Conservation (phyloP, 2,113 vertebrate species). For the Melozone crissalis region DNA sequence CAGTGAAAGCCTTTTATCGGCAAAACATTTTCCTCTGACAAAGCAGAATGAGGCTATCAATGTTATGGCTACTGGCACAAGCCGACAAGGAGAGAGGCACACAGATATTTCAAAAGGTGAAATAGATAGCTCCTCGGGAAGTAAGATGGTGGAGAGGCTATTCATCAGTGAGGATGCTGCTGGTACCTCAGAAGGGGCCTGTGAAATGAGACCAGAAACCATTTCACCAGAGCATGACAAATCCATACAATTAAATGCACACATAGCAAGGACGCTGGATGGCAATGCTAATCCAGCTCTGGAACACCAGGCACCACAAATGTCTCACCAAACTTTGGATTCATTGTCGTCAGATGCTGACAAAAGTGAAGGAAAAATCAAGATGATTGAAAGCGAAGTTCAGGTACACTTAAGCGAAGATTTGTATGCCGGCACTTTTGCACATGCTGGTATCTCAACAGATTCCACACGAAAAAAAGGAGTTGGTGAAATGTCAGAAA, state of each 20-base stretch:
- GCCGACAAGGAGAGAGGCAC: not conserved
- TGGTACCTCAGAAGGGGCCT: not conserved
- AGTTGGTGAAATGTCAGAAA: conserved; percentile 11
- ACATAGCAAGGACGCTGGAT: conserved; percentile 46
- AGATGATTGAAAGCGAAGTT: conserved; percentile 39
- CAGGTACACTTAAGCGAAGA: conserved; percentile 40
- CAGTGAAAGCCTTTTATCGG: not conserved
- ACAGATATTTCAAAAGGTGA: conserved; percentile 35
- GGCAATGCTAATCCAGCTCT: conserved; percentile 71
- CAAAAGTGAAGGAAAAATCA: conserved; percentile 42
- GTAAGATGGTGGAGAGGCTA: conserved; percentile 33
- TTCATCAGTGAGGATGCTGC: conserved; percentile 34
- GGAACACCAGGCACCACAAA: not conserved
- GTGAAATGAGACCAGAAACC: not conserved
- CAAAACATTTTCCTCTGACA: conserved; percentile 5
- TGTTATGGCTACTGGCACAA: not conserved
- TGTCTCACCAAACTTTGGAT: conserved; percentile 3
- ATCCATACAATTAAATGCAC: conserved; percentile 8
- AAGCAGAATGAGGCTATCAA: conserved; percentile 9
- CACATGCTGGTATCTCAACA: not conserved
- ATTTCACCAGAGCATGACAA: not conserved
- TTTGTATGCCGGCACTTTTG: not conserved
- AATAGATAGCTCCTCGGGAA: not conserved
- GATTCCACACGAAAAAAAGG: not conserved
- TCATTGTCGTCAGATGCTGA: conserved; percentile 5